Conservation (phyloP, 1,140 invertebrate species). For the Drosophila baimaii region DNA sequence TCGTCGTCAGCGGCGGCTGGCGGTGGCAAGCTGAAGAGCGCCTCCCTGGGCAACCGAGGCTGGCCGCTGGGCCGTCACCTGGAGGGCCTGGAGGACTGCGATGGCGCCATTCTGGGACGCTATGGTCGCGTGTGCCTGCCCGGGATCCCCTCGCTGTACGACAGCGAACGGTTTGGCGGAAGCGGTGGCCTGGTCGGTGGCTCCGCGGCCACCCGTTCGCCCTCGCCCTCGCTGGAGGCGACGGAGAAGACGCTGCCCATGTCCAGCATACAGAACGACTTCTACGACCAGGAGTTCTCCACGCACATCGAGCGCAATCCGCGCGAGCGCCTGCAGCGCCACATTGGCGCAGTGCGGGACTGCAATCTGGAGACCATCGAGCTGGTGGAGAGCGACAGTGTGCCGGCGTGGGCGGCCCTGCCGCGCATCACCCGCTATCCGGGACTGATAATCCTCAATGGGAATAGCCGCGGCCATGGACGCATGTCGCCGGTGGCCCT, state of each 20-base stretch:
- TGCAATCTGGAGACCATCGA: slow-evolving; percentile 69
- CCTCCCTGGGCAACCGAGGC: slow-evolving; percentile 27
- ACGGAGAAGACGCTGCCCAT: slow-evolving; percentile 66
- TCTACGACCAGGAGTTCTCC: slow-evolving; percentile 97
- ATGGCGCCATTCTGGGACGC: slow-evolving; percentile 87
- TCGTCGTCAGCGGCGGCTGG: background rate
- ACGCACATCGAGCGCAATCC: slow-evolving; percentile 84
- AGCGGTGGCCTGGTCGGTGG: slow-evolving; percentile 27
- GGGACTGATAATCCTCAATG: slow-evolving; percentile 70
- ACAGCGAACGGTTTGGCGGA: slow-evolving; percentile 74
- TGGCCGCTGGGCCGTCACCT: slow-evolving; percentile 23
- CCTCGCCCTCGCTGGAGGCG: background rate
- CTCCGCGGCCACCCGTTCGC: background rate
- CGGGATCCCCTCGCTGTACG: slow-evolving; percentile 82
- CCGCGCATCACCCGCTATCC: slow-evolving; percentile 65
- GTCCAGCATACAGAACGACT: slow-evolving; percentile 92
- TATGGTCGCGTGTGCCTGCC: slow-evolving; percentile 90
- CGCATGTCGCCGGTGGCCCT: slow-evolving; percentile 90
- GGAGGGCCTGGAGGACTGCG: slow-evolving; percentile 27
- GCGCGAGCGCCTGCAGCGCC: slow-evolving; percentile 54
- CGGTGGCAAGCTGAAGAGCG: slow-evolving; percentile 54
- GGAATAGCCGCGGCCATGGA: slow-evolving; percentile 60
- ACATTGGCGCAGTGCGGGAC: slow-evolving; percentile 55
- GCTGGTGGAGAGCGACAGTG: slow-evolving; percentile 43
- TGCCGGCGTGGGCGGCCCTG: slow-evolving; percentile 48